Conservation (phyloP, 2,797 vertebrate genomes). For the Petrocephalus schoutedeni region DNA sequence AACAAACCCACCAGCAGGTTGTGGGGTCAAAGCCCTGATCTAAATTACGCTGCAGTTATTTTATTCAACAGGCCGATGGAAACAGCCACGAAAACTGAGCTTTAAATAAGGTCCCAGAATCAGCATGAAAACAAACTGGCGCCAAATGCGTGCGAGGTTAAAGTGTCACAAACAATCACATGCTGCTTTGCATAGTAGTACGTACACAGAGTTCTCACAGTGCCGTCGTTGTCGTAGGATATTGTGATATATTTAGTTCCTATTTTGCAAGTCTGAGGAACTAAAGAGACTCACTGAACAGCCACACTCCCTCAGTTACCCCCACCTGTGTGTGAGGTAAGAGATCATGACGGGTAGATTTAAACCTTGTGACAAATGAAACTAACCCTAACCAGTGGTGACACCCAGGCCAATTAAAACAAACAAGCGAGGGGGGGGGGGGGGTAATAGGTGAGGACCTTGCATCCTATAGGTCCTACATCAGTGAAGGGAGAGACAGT, state of each 20-base stretch:
- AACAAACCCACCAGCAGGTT: background rate
- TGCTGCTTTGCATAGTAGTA: background rate
- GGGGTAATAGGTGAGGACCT: background rate
- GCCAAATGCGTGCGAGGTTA: background rate
- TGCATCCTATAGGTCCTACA: background rate
- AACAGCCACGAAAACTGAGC: background rate
- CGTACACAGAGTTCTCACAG: background rate
- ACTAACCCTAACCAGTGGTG: background rate
- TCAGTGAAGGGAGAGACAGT: background rate
- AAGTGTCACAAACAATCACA: background rate
- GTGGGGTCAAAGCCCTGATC: background rate
- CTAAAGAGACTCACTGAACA: background rate
- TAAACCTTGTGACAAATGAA: constrained; percentile 3
- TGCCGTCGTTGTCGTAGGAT: background rate
- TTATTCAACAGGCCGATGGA: background rate
- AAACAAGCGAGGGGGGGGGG: background rate
- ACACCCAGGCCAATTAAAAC: constrained; percentile 19
- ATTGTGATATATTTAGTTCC: constrained; percentile 18
- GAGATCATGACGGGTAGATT: background rate
- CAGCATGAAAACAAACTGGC: background rate
- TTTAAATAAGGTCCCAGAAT: background rate
- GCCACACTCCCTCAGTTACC: background rate
- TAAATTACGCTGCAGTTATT: background rate
- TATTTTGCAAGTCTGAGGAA: background rate
- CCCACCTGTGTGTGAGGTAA: background rate